Percentiles rank a stretch among this genome's conserved stretches.
Evolutionary conservation across 2,113 vertebrate species (phyloP).

Genomic region (Diadophis punctatus): DNA sequence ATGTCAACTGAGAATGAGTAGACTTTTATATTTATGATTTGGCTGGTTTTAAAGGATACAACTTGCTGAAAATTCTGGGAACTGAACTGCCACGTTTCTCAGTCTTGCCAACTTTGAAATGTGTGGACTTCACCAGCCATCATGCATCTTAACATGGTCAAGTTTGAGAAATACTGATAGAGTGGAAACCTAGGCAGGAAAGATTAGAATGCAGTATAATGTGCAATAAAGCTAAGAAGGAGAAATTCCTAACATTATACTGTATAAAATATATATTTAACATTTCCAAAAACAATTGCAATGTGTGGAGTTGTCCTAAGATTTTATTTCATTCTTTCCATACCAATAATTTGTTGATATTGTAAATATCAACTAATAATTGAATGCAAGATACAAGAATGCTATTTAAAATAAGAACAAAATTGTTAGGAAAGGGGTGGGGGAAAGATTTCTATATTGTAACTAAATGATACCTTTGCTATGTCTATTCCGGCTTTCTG

Average conservation of each 20-base stretch:
- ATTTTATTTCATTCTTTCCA: not conserved
- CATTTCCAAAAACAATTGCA: not conserved
- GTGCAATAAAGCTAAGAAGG: not conserved
- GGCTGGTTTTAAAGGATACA: not conserved
- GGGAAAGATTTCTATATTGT: not conserved
- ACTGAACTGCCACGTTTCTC: not conserved
- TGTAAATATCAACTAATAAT: not conserved
- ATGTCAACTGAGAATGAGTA: not conserved
- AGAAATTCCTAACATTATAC: not conserved
- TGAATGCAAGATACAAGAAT: not conserved
- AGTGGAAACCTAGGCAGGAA: not conserved
- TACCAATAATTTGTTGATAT: not conserved
- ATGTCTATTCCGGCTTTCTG: not conserved
- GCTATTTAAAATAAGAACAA: not conserved
- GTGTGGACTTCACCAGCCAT: not conserved
- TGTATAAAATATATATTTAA: not conserved
- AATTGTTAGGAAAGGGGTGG: not conserved
- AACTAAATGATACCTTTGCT: not conserved
- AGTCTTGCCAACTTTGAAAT: not conserved
- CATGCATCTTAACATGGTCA: not conserved
- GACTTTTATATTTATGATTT: not conserved
- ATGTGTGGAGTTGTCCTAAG: not conserved
- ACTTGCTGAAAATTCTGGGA: not conserved
- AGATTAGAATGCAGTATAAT: not conserved
- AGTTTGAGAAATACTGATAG: not conserved